phyloP scores from a whole-genome alignment of 1,140 invertebrate species.

The Heliconius himera region DNA sequence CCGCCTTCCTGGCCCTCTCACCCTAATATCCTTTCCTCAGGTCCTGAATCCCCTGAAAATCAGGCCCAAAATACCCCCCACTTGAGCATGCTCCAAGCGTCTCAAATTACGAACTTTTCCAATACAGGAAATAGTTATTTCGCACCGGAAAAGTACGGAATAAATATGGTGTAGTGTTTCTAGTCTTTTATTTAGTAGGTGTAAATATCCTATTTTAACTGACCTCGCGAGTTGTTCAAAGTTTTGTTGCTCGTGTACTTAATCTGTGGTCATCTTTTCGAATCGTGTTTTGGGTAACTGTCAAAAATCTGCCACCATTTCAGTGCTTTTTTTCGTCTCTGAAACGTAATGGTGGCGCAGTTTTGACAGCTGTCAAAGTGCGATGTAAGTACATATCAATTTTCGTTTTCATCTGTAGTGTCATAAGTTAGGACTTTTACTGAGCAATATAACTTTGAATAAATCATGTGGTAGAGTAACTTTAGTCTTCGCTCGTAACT shows the following conservation, averaged over 20 bases:
- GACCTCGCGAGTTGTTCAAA: constrained; percentile 16
- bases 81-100: constrained; percentile 75
- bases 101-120: constrained; percentile 74
- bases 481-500: constrained; percentile 45
- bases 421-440: constrained; percentile 23
- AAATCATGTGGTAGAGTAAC: constrained; percentile 29
- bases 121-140: constrained; percentile 74
- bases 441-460: constrained; percentile 30
- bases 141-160: constrained; percentile 79
- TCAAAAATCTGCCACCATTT: not conserved
- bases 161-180: constrained; percentile 80
- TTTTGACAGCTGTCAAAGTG: constrained; percentile 30
- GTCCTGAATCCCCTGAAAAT: constrained; percentile 72
- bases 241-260: constrained; percentile 28
- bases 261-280: constrained; percentile 12
- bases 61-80: constrained; percentile 71
- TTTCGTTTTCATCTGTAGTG: constrained; percentile 23
- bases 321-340: not conserved
- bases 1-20: constrained; percentile 68
- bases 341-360: not conserved
- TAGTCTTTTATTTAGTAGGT: constrained; percentile 61
- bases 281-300: not conserved
- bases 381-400: constrained; percentile 61
- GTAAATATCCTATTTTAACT: constrained; percentile 48
- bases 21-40: constrained; percentile 73